phyloP scores from a whole-genome alignment of 1,140 invertebrate species.

The Gyrodactylus bullatarudis region DNA sequence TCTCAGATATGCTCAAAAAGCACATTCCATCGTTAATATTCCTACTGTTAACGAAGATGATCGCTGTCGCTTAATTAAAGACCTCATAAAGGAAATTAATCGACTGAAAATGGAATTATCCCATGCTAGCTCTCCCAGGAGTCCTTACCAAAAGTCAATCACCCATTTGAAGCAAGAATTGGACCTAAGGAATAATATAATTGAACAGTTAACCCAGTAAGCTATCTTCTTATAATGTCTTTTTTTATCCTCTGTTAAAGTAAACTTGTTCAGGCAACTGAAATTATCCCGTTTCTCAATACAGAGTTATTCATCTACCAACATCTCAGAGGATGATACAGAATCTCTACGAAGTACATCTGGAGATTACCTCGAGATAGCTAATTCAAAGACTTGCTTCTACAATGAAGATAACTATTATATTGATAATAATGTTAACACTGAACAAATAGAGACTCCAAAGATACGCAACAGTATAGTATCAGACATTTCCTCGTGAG shows the following conservation, averaged over 20 bases:
- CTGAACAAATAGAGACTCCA: too few species aligned
- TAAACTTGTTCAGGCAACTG: too few species aligned
- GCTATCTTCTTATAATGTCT: neutral
- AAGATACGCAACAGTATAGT: too few species aligned
- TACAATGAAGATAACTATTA: too few species aligned
- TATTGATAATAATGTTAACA: too few species aligned
- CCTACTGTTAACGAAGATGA: constrained; percentile 18
- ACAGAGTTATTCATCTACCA: too few species aligned
- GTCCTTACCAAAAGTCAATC: neutral
- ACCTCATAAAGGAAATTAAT: neutral
- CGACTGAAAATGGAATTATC: neutral
- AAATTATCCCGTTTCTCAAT: too few species aligned
- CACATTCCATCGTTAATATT: constrained; percentile 17
- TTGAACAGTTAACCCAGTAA: neutral
- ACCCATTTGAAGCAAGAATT: neutral
- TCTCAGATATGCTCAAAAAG: constrained; percentile 30
- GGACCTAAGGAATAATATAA: neutral
- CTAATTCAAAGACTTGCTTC: too few species aligned
- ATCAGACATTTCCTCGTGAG: too few species aligned
- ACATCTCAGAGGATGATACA: too few species aligned
- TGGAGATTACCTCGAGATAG: too few species aligned
- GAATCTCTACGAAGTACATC: too few species aligned
- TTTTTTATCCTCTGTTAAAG: neutral
- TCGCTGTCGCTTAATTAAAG: neutral
- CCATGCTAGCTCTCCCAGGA: neutral